Percentiles rank a stretch among this genome's conserved stretches.
These are phyloP conservation scores for Mastomys natalensis DNA, from an alignment of 2,113 vertebrate genomes.

Conservation along the genomic window DNA sequence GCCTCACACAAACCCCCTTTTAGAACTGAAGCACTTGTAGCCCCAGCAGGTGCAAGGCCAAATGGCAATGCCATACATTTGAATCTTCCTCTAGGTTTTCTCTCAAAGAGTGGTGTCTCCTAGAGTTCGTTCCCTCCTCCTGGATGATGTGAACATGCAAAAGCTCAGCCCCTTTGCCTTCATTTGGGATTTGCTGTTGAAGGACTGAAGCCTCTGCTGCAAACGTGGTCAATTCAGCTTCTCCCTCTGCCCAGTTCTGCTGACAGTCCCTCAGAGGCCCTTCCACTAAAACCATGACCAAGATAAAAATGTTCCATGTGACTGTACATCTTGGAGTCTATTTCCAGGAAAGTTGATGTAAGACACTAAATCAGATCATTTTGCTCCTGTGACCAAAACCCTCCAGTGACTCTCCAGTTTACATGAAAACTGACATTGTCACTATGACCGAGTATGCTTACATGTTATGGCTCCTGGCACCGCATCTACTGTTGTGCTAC, in stretches of 20 bases:
- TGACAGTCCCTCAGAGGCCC: background rate
- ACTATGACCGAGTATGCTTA: background rate
- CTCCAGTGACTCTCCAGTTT: background rate
- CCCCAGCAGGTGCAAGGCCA: background rate
- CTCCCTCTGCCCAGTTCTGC: background rate
- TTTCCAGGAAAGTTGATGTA: background rate
- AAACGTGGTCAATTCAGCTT: background rate
- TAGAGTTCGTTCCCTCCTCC: background rate
- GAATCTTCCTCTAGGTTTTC: background rate
- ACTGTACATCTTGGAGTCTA: background rate
- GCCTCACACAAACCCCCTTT: background rate
- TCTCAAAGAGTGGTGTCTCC: background rate
- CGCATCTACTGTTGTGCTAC: background rate
- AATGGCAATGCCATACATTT: background rate
- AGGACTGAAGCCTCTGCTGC: background rate
- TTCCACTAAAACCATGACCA: slow-evolving; percentile 5
- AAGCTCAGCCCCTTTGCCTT: background rate
- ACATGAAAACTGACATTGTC: background rate
- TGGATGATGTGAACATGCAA: background rate
- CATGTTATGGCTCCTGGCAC: background rate
- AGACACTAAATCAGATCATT: background rate
- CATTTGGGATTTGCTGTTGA: background rate
- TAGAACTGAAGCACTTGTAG: background rate
- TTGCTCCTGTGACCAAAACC: background rate
- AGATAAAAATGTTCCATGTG: background rate